Conservation (phyloP, 37 sponge, comb jelly and placozoan genomes). For the Chondrosia reniformis region DNA sequence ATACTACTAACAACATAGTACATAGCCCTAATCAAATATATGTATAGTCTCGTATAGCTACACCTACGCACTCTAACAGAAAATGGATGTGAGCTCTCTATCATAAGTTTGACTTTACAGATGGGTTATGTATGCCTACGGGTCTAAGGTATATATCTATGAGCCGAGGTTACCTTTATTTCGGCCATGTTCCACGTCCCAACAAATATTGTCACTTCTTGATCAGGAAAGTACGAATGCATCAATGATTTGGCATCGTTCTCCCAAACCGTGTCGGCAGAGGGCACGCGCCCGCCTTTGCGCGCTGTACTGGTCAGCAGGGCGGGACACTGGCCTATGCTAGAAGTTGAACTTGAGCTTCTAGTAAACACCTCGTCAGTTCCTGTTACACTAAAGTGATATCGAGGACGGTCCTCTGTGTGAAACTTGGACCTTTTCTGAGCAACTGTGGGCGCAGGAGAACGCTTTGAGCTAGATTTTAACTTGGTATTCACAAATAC, state of each 20-base stretch:
- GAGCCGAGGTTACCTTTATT: conserved; percentile 28
- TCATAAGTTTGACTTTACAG: neutral
- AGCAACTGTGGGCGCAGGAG: neutral
- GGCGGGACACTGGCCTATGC: neutral
- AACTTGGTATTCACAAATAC: neutral
- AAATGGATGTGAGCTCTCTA: too few relatives aligned
- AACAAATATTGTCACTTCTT: conserved; percentile 46
- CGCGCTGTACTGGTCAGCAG: conserved; percentile 42
- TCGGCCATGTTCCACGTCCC: conserved; percentile 91
- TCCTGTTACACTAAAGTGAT: neutral
- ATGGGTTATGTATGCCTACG: neutral
- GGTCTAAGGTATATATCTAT: neutral
- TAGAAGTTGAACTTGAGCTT: too few relatives aligned
- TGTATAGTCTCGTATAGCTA: too few relatives aligned
- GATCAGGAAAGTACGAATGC: conserved; percentile 62
- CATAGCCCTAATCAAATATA: too few relatives aligned
- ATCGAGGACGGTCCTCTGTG: neutral
- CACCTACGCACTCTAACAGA: too few relatives aligned
- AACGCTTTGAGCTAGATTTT: neutral
- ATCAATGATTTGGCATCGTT: conserved; percentile 28
- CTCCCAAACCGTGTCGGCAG: conserved; percentile 26
- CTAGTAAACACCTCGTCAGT: neutral
- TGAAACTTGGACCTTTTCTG: neutral
- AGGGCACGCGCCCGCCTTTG: conserved; percentile 34
- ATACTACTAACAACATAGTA: too few relatives aligned